Evolutionary conservation across 2,797 vertebrate species (phyloP).

Genomic region (Coreius guichenoti): DNA sequence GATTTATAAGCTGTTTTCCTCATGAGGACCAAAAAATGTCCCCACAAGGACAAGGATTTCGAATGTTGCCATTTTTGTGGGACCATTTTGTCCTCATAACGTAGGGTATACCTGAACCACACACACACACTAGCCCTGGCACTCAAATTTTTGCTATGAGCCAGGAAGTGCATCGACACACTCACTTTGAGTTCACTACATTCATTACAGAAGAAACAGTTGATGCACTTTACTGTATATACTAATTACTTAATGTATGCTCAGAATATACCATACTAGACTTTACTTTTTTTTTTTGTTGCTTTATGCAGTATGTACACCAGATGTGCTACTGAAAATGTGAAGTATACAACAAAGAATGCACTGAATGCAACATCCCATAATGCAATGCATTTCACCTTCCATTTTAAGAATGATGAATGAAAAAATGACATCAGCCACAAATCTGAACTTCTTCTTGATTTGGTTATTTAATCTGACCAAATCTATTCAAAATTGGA

Average conservation of each 20-base stretch:
- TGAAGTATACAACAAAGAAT: neutral
- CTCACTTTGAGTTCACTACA: slow-evolving; percentile 23
- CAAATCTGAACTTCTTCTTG: neutral
- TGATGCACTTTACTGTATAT: slow-evolving; percentile 8
- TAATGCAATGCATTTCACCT: neutral
- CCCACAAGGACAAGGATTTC: no score
- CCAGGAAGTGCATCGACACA: slow-evolving; percentile 37
- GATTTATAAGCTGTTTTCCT: no score
- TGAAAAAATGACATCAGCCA: neutral
- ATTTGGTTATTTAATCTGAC: neutral
- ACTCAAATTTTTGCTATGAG: slow-evolving; percentile 45
- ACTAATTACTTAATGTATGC: slow-evolving; percentile 5
- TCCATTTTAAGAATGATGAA: neutral
- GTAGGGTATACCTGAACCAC: neutral
- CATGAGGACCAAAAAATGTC: no score
- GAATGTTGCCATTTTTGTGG: no score
- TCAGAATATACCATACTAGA: neutral
- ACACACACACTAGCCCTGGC: slow-evolving; percentile 15
- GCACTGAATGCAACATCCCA: neutral
- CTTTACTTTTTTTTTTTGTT: neutral
- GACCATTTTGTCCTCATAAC: neutral
- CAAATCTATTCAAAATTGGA: neutral
- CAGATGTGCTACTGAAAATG: neutral
- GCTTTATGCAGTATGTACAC: neutral
- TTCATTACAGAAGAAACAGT: slow-evolving; percentile 4